Conservation (phyloP, 2,888 invertebrate genomes). For the Machimus atricapillus region DNA sequence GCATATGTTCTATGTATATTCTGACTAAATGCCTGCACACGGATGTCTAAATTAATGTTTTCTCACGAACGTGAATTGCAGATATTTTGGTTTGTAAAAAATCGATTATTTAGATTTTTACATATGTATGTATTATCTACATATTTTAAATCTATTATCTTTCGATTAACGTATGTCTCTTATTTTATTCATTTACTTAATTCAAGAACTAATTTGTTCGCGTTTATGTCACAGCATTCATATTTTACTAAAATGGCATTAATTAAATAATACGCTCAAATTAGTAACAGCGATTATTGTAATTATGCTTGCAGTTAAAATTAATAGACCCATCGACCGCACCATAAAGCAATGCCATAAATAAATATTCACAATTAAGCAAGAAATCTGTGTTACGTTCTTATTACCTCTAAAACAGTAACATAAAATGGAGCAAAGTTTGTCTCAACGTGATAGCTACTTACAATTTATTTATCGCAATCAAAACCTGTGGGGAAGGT, state of each 20-base stretch:
- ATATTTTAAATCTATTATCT: too few species aligned
- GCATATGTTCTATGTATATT: too few species aligned
- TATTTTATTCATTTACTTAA: background rate
- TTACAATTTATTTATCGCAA: constrained; percentile 40
- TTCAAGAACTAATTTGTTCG: background rate
- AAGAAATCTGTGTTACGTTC: background rate
- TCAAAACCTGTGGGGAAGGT: constrained; percentile 31
- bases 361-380: background rate
- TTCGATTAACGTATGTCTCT: too few species aligned
- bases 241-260: background rate
- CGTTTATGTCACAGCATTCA: background rate
- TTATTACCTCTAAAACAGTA: background rate
- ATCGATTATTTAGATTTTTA: too few species aligned
- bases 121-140: too few species aligned
- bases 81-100: too few species aligned
- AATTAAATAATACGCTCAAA: background rate
- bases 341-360: background rate
- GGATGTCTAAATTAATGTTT: too few species aligned
- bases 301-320: background rate
- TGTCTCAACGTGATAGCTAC: constrained; percentile 4
- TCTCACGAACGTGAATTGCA: too few species aligned
- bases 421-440: background rate
- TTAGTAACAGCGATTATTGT: background rate
- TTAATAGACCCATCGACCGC: background rate
- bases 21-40: too few species aligned